A percentile compares a stretch with the other conserved stretches of the same genome.
These are phyloP conservation scores for Hippocampus abdominalis DNA, from an alignment of 2,113 vertebrate genomes.

Conservation along the genomic window DNA sequence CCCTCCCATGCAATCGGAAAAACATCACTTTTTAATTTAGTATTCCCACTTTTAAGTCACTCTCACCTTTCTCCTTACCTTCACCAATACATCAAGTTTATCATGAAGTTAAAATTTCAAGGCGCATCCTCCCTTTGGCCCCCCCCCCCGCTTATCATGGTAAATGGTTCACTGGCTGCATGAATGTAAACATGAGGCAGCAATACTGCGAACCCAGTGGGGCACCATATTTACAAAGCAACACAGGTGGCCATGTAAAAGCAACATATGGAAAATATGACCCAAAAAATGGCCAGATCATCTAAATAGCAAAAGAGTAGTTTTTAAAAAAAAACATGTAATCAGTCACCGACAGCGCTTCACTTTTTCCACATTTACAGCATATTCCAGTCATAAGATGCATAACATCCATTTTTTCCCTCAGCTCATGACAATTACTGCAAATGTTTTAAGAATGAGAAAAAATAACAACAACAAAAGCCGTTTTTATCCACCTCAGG, in stretches of 20 bases:
- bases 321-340: too few relatives aligned
- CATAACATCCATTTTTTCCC: too few relatives aligned
- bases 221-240: neutral
- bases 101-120: conserved; percentile 38
- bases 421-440: too few relatives aligned
- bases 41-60: conserved; percentile 44
- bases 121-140: conserved; percentile 30
- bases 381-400: too few relatives aligned
- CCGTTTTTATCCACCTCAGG: too few relatives aligned
- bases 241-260: conserved; percentile 3
- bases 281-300: too few relatives aligned
- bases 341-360: too few relatives aligned
- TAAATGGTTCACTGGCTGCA: conserved; percentile 39
- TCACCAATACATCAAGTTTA: conserved; percentile 24
- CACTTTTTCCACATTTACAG: too few relatives aligned
- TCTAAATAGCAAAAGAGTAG: too few relatives aligned
- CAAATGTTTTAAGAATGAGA: too few relatives aligned
- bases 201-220: conserved; percentile 6
- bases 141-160: too few relatives aligned
- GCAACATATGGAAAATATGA: neutral
- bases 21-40: conserved; percentile 19
- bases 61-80: conserved; percentile 43
- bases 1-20: conserved; percentile 4
- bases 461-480: too few relatives aligned
- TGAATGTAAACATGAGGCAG: conserved; percentile 13